These are phyloP conservation scores for Whitmania pigra DNA, from an alignment of 1,140 invertebrate species.

Conservation along the genomic window DNA sequence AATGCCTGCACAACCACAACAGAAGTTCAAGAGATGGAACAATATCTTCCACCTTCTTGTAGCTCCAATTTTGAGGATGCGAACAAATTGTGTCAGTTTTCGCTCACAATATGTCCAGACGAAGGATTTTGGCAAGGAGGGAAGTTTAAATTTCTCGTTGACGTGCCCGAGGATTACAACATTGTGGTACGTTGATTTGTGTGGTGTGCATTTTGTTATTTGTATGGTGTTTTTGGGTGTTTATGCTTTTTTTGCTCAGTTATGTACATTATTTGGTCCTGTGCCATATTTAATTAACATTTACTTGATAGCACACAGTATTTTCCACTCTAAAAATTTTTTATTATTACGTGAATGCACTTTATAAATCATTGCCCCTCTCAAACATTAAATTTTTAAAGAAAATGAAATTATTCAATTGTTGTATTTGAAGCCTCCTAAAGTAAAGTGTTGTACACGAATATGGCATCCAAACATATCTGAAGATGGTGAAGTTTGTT, in stretches of 20 bases:
- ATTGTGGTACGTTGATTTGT: slow-evolving; percentile 59
- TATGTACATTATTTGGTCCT: too few relatives aligned
- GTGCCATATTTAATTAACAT: too few relatives aligned
- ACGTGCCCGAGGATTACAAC: slow-evolving; percentile 85
- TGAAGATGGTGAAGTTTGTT: slow-evolving; percentile 83
- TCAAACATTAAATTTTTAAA: too few relatives aligned
- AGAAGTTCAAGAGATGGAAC: slow-evolving; percentile 78
- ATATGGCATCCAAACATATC: slow-evolving; percentile 93
- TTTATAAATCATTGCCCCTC: too few relatives aligned
- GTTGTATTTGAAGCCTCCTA: slow-evolving; percentile 62
- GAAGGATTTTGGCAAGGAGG: slow-evolving; percentile 80
- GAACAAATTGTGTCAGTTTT: slow-evolving; percentile 66
- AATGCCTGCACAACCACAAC: background rate
- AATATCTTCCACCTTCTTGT: slow-evolving; percentile 66
- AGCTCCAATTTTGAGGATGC: slow-evolving; percentile 66
- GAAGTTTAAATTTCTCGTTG: slow-evolving; percentile 68
- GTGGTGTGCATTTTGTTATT: background rate
- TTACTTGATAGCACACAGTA: too few relatives aligned
- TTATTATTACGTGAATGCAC: too few relatives aligned
- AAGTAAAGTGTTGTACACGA: slow-evolving; percentile 75
- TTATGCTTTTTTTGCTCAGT: too few relatives aligned
- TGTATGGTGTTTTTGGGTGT: too few relatives aligned
- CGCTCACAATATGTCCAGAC: slow-evolving; percentile 63
- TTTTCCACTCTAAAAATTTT: too few relatives aligned
- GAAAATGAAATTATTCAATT: slow-evolving; percentile 15